Evolutionary conservation across 2,113 vertebrate species (phyloP), one percentile per base, ranked within the genome.

Genomic region (Mola mola): DNA sequence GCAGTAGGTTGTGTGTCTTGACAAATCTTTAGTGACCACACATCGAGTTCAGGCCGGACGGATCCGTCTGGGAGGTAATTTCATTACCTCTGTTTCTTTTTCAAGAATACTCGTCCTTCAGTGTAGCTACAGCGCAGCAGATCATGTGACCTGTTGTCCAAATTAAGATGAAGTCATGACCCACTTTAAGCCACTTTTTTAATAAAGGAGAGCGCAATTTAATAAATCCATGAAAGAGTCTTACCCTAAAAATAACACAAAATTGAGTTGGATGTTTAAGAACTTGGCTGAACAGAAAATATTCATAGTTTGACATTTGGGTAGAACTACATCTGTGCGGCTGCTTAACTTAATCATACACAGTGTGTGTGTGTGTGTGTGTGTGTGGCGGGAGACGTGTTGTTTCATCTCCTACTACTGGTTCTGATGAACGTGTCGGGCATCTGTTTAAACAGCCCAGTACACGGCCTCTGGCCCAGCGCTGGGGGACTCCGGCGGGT

Each of bases 21-120:
- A 79, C 81, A 79, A 89, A 83, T 84, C 68, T 79, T 84, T 74
- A 81, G 46, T 72, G 69, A 78, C 85, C 80, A 79, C 80, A 83
- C 84, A 86, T 78, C 52, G 71, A 83, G 69, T 69, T 64, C 36
- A 49, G 59, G 40, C 66, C 9, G 22, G 25, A 11, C 61, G 47
- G 75, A 82, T 66, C 76, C 41, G 34, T 46, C 40, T 11, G 2
- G 63, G 71, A 84, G 86, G 68, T 79, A 81, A 81, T 81, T 78
- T 69, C 42, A 80, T 55, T 53, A 25, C 41, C 33, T 49, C 48
- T 69, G 24, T 63, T 78, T 66, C 41, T 46, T 68, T 66, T 66
- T 59, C 36, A 51, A 38, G 19, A 57, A 36, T 41, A 61, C 47
- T 59, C 38, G 40, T 43, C 20, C 36, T 60, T 56, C 10, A 40